Base-by-base conservation (phyloP, 2,888 invertebrate genomes). In the Troglohyphantes excavatus region DNA sequence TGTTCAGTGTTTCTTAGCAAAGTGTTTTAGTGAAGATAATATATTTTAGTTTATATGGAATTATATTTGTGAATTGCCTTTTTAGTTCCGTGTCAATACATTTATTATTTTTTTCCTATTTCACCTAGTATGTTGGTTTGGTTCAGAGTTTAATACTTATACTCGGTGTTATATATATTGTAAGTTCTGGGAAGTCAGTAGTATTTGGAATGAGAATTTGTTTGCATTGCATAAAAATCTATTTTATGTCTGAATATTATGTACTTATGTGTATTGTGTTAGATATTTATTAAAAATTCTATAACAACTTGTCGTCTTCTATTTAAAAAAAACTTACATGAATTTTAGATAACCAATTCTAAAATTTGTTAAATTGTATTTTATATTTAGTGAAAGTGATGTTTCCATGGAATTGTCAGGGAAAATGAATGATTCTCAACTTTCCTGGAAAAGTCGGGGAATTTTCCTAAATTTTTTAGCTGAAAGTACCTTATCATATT, bases 211-310 rank as follows among this genome's bases (percentile, higher is more conserved):
- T 65, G 87, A 79, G 75, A 75, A 67, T 65, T 79, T 79, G 86
- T 72, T 87, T 79, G 72, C 65, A 79, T 73, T 87, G 79, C 79
- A 72, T 73, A 78, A 65, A 53, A 65, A 46, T 72, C 63, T 87
- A 79, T 87, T 87, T 87, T 87, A 79, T 87, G 87, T 79, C 79
- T 87, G 65, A 87, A 65, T 87, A 79, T 79, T 65, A 81, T 87
- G 87, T 87, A 87, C 87, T 87, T 87, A 87, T 73, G 87, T 87
- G 87, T 87, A 79, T 70, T 87, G 79, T 87, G 67, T 87, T 87
- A 87, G 87, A 79, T 87, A 87, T 87, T 87, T 87, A 87, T 87
- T 87, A 87, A 86, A 87, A 87, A 65, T 73, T 87, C 79, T 87
- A 81, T 87, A 79, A 87, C 72, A 79, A 65, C 17, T 11, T 53